Evolutionary conservation across 1,140 invertebrate species (phyloP), one percentile per base, ranked within the genome.

Genomic region (Steinernema feltiae): DNA sequence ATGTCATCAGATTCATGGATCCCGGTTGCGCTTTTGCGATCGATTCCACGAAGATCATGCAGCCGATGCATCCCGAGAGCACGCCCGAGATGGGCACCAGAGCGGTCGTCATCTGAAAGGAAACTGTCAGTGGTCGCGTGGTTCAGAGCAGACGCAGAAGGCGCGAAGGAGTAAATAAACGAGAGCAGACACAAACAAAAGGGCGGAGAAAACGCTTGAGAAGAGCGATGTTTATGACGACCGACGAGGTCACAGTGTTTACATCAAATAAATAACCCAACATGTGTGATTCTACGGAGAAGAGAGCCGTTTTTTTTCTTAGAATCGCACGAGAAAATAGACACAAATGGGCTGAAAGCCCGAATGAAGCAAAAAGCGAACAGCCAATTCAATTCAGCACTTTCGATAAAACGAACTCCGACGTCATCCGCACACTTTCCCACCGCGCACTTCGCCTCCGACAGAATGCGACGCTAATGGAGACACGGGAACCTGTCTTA

Each of bases 1-100:
- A 96, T 15, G 95, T 98, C 1, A 97, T 92, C 1, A 98, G 88
- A 87, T 97, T 95, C 35, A 95, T 95, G 82, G 91, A 90, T 2
- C 93, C 93, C 1, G 95, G 94, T 88, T 95, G 92, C 85, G 92
- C 91, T 87, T 85, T 83, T 17, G 81, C 85, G 48, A 85, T 77
- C 18, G 80, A 81, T 75, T 85, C 84, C 15, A 87, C 82, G 71
- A 76, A 76, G 46, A 82, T 63, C 82, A 85, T 84, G 70, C 84
- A 81, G 1, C 79, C 76, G 74, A 87, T 86, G 73, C 84, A 85
- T 48, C 85, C 81, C 30, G 74, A 76, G 1, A 85, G 63, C n/a
- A 78, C 79, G 18, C 84, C 84, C 21, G 78, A 48, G 15, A 85
- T 80, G 15, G 81, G 41, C 30, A 53, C 35, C 17, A 73, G 73